Percentiles rank a stretch among this genome's conserved stretches.
These are phyloP conservation scores for Archaeoteleia sp. DNA, from an alignment of 2,888 invertebrate species.

Conservation along the genomic window DNA sequence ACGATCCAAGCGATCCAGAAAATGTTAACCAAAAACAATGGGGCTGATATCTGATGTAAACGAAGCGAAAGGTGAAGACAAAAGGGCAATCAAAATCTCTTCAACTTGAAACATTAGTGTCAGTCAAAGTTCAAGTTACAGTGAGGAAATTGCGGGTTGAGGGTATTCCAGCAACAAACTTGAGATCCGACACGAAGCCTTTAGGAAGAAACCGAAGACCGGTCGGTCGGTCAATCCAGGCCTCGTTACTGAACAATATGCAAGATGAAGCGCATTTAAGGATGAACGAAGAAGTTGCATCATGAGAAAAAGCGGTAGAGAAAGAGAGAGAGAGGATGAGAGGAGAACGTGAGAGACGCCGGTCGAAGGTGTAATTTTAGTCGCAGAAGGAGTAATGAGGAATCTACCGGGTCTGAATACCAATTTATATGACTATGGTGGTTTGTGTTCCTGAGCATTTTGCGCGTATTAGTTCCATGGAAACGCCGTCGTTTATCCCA, in stretches of 20 bases:
- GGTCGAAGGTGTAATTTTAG: constrained; percentile 66
- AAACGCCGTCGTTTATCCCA: constrained; percentile 36
- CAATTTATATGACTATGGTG: constrained; percentile 61
- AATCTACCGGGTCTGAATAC: constrained; percentile 65
- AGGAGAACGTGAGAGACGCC: constrained; percentile 65
- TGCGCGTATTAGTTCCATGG: constrained; percentile 44
- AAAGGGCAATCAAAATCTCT: constrained; percentile 4
- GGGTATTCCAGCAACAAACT: constrained; percentile 2
- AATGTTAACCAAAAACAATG: too few species aligned
- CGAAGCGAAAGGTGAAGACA: background rate
- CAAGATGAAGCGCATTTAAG: constrained; percentile 13
- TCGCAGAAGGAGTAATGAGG: constrained; percentile 65
- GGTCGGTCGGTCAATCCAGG: constrained; percentile 19
- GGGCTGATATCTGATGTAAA: too few species aligned
- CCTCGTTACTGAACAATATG: constrained; percentile 42
- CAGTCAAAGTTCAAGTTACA: background rate
- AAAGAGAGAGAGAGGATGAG: constrained; percentile 24
- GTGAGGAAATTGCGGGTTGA: constrained; percentile 61
- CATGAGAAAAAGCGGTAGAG: constrained; percentile 21
- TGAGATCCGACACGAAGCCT: constrained; percentile 1
- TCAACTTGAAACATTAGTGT: constrained; percentile 3
- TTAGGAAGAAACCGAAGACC: constrained; percentile 1
- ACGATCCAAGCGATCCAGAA: too few species aligned
- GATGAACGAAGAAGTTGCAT: constrained; percentile 9
- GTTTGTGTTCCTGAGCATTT: constrained; percentile 40